A percentile compares a stretch with the other conserved stretches of the same genome.
Evolutionary conservation across 2,888 invertebrate genomes (phyloP).

Genomic region (Sympetrum striolatum): DNA sequence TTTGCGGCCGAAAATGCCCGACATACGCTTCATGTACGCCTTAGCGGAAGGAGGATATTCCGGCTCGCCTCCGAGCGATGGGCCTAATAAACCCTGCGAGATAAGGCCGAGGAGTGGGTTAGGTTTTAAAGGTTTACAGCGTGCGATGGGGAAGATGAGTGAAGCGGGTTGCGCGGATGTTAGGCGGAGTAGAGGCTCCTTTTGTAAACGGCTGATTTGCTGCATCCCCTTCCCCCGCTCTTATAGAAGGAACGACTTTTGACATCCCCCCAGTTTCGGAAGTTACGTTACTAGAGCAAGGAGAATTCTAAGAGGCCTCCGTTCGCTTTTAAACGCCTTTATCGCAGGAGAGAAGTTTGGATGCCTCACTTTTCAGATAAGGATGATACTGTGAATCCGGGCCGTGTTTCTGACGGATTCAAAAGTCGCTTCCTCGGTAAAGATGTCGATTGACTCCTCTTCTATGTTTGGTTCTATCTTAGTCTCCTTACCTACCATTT

Average conservation of each 20-base stretch:
- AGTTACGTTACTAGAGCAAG: neutral
- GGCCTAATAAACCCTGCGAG: constrained; percentile 24
- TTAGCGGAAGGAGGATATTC: neutral
- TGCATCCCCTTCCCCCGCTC: neutral
- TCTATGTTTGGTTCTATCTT: too few species aligned
- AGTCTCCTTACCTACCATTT: too few species aligned
- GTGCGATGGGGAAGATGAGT: neutral
- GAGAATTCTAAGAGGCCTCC: neutral
- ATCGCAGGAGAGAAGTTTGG: neutral
- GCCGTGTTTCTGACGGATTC: too few species aligned
- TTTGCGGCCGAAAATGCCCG: constrained; percentile 19
- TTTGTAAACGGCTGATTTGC: neutral
- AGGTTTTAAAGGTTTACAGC: constrained; percentile 12
- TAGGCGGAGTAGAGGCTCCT: constrained; percentile 7
- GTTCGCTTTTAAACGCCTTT: neutral
- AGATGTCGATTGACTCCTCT: too few species aligned
- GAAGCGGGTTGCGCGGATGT: neutral
- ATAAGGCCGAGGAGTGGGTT: constrained; percentile 11
- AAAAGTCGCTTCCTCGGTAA: too few species aligned
- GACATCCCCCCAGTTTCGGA: neutral
- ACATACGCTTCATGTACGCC: constrained; percentile 27
- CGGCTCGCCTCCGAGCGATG: neutral
- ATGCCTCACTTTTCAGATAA: too few species aligned
- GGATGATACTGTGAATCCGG: too few species aligned
- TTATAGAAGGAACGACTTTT: neutral